phyloP scores from a whole-genome alignment of 2,888 invertebrate genomes.

The Aphelenchoides bicaudatus region DNA sequence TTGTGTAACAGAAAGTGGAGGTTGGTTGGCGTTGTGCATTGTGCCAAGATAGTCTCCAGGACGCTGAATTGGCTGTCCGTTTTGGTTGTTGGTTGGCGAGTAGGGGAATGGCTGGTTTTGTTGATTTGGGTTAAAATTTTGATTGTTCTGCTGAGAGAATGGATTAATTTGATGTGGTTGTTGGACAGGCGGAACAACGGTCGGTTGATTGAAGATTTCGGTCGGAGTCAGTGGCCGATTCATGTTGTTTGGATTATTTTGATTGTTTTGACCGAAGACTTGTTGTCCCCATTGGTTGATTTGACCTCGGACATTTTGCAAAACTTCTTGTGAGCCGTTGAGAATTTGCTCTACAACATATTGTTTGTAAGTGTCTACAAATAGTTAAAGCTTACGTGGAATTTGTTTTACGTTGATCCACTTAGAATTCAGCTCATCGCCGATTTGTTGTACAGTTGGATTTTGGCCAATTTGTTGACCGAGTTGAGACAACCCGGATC shows the following conservation, averaged over 20 bases:
- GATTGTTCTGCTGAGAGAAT: background rate
- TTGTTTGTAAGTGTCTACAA: background rate
- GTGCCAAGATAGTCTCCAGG: too few species aligned
- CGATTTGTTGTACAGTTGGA: slow-evolving; percentile 15
- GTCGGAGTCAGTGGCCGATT: background rate
- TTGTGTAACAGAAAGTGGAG: too few species aligned
- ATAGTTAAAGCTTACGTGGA: background rate
- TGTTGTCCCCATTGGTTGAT: slow-evolving; percentile 30
- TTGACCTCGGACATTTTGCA: slow-evolving; percentile 23
- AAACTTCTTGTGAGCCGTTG: slow-evolving; percentile 22
- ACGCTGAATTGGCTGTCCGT: background rate
- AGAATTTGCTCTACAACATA: slow-evolving; percentile 24
- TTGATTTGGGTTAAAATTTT: background rate
- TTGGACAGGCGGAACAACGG: slow-evolving; percentile 3
- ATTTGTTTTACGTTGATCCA: slow-evolving; percentile 32
- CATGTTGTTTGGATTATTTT: slow-evolving; percentile 1
- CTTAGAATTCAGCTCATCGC: slow-evolving; percentile 24
- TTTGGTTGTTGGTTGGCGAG: background rate
- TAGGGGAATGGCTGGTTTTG: background rate
- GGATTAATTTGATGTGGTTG: slow-evolving; percentile 5
- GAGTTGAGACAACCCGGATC: slow-evolving; percentile 3
- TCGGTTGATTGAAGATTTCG: slow-evolving; percentile 17
- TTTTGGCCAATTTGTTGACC: slow-evolving; percentile 20
- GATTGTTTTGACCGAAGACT: slow-evolving; percentile 12
- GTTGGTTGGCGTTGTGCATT: too few species aligned